Evolutionary conservation across 2,797 vertebrate genomes (phyloP).

Genomic region (Clarias pachynema): DNA sequence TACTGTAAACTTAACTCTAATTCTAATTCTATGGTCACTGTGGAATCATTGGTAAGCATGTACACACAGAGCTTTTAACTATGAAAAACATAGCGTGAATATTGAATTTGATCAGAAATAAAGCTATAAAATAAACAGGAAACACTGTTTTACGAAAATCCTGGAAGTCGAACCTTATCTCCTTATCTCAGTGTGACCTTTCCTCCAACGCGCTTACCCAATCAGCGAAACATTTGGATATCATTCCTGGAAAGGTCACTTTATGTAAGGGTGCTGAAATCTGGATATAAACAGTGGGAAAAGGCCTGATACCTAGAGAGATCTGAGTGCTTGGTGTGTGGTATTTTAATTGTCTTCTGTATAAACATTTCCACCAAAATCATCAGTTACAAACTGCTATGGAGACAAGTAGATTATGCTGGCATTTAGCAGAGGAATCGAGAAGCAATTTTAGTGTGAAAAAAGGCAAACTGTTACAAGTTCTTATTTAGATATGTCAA

Average conservation of each 20-base stretch:
- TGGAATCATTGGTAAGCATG: not conserved
- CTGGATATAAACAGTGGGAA: conserved; percentile 42
- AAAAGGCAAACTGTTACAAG: conserved; percentile 61
- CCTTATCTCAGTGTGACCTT: conserved; percentile 50
- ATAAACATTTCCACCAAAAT: conserved; percentile 54
- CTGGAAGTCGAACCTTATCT: conserved; percentile 52
- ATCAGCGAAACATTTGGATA: conserved; percentile 47
- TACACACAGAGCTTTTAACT: not conserved
- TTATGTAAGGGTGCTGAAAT: conserved; percentile 41
- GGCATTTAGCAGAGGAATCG: conserved; percentile 35
- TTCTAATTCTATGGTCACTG: not conserved
- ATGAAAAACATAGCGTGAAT: not conserved
- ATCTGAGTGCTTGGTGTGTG: conserved; percentile 48
- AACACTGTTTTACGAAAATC: conserved; percentile 16
- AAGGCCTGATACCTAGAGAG: conserved; percentile 45
- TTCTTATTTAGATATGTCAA: conserved; percentile 54
- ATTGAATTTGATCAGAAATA: not conserved
- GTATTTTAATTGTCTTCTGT: conserved; percentile 56
- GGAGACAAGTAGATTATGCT: conserved; percentile 54
- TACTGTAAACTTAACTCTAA: not conserved
- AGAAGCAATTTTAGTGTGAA: conserved; percentile 55
- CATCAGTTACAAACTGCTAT: conserved; percentile 60
- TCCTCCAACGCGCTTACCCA: conserved; percentile 53
- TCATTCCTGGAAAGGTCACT: conserved; percentile 48
- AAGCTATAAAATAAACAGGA: not conserved